Percentiles rank a stretch among this genome's conserved stretches.
Conservation (phyloP, 2,888 invertebrate genomes). For the Cantharis rufa region DNA sequence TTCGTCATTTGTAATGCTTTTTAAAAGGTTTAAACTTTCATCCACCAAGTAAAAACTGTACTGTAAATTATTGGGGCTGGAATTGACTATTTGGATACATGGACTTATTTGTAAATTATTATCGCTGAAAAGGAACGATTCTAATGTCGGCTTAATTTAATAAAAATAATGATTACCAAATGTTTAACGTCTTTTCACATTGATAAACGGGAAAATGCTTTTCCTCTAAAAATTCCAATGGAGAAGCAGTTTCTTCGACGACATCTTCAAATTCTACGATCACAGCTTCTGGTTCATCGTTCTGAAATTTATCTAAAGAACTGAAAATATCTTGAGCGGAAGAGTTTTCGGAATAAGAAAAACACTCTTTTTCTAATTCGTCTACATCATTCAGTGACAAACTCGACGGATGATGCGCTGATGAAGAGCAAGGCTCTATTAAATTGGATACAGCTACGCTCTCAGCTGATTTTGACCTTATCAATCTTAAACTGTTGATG, state of each 20-base stretch:
- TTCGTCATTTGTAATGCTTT: conserved; percentile 55
- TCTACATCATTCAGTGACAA: conserved; percentile 75
- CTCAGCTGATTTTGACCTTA: conserved; percentile 77
- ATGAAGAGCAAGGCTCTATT: conserved; percentile 54
- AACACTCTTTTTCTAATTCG: conserved; percentile 61
- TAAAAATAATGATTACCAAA: conserved; percentile 55
- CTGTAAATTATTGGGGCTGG: conserved; percentile 45
- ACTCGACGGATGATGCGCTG: conserved; percentile 73
- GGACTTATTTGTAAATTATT: conserved; percentile 48
- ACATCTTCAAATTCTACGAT: conserved; percentile 82
- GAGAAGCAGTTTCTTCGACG: conserved; percentile 77
- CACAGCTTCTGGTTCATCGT: conserved; percentile 70
- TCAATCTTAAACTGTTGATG: conserved; percentile 49
- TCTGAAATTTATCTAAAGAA: conserved; percentile 41
- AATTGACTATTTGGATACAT: conserved; percentile 46
- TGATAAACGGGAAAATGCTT: conserved; percentile 76
- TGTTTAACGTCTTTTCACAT: conserved; percentile 64
- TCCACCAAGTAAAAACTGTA: conserved; percentile 58
- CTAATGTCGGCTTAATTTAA: neutral
- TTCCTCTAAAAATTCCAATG: conserved; percentile 68
- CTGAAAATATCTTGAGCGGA: conserved; percentile 46
- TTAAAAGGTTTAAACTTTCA: conserved; percentile 55
- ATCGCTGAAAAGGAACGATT: conserved; percentile 4
- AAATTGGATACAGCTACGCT: conserved; percentile 63
- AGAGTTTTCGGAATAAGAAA: conserved; percentile 39